Conservation (phyloP, 1,140 invertebrate genomes). For the Macrosteles quadrilineatus region DNA sequence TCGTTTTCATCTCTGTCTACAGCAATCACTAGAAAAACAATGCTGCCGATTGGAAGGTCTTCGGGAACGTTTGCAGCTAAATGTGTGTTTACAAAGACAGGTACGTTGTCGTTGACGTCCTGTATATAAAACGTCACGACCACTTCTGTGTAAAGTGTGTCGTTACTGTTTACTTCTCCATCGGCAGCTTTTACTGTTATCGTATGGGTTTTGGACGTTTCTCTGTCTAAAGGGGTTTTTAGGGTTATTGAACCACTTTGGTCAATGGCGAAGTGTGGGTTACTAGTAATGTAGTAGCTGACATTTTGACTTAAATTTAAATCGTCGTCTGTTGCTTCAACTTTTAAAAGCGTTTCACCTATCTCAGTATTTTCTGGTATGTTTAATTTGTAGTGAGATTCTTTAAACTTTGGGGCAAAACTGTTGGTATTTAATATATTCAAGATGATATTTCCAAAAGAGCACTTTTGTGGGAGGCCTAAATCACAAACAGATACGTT, state of each 20-base stretch:
- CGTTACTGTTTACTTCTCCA: slow-evolving; percentile 53
- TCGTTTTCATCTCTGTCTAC: slow-evolving; percentile 81
- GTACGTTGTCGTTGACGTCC: slow-evolving; percentile 90
- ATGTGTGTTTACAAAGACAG: slow-evolving; percentile 70
- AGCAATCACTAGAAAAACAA: slow-evolving; percentile 82
- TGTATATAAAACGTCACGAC: slow-evolving; percentile 75
- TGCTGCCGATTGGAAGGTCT: slow-evolving; percentile 83
- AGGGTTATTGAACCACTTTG: slow-evolving; percentile 75
- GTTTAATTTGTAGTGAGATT: slow-evolving; percentile 74
- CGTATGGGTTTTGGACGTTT: slow-evolving; percentile 78
- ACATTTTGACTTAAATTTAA: slow-evolving; percentile 63
- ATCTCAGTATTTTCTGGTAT: slow-evolving; percentile 84
- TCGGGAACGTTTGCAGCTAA: slow-evolving; percentile 84
- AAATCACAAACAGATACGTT: slow-evolving; percentile 88
- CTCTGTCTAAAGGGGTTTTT: slow-evolving; percentile 74
- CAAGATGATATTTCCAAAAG: slow-evolving; percentile 71
- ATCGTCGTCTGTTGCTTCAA: slow-evolving; percentile 85
- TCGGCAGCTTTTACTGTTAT: slow-evolving; percentile 81
- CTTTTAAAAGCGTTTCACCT: slow-evolving; percentile 74
- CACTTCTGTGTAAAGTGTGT: slow-evolving; percentile 68
- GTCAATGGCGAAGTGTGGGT: slow-evolving; percentile 84
- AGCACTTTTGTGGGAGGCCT: slow-evolving; percentile 74
- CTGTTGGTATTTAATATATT: slow-evolving; percentile 82
- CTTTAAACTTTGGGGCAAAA: slow-evolving; percentile 81
- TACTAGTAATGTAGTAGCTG: slow-evolving; percentile 76